Evolutionary conservation across 1,140 invertebrate genomes (phyloP).

Genomic region (Sesamia nonagrioides): DNA sequence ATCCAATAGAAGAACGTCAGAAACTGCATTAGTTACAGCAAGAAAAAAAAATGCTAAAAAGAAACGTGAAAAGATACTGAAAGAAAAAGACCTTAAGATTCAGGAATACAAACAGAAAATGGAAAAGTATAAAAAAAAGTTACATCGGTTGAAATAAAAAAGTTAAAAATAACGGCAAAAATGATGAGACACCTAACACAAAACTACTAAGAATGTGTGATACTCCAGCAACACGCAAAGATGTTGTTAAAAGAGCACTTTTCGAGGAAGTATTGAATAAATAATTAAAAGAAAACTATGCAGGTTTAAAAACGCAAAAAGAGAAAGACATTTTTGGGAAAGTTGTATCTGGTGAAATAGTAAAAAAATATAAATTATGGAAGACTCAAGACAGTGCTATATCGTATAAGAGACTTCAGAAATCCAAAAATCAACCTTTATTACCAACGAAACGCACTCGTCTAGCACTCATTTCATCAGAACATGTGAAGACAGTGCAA

Average conservation of each 20-base stretch:
- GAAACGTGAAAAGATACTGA: background rate
- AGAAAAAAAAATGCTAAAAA: background rate
- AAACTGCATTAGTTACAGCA: background rate
- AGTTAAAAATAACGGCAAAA: background rate
- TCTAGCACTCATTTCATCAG: no score
- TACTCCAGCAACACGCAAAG: constrained; percentile 44
- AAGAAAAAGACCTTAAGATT: constrained; percentile 7
- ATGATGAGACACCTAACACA: constrained; percentile 6
- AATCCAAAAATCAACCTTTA: no score
- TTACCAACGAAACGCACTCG: no score
- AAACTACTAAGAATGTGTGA: constrained; percentile 23
- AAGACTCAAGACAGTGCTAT: no score
- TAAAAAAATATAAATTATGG: no score
- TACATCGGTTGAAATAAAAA: background rate
- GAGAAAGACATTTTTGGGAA: no score
- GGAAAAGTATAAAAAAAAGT: background rate
- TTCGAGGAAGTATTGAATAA: constrained; percentile 50
- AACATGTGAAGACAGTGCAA: no score
- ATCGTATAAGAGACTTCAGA: no score
- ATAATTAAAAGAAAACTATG: constrained; percentile 58
- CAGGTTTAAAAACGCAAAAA: no score
- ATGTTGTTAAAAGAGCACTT: constrained; percentile 51
- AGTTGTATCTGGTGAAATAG: no score
- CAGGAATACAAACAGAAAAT: background rate
- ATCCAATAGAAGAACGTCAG: background rate